These are phyloP conservation scores for Myotis pilosus DNA, from an alignment of 2,797 vertebrate genomes.

Conservation along the genomic window DNA sequence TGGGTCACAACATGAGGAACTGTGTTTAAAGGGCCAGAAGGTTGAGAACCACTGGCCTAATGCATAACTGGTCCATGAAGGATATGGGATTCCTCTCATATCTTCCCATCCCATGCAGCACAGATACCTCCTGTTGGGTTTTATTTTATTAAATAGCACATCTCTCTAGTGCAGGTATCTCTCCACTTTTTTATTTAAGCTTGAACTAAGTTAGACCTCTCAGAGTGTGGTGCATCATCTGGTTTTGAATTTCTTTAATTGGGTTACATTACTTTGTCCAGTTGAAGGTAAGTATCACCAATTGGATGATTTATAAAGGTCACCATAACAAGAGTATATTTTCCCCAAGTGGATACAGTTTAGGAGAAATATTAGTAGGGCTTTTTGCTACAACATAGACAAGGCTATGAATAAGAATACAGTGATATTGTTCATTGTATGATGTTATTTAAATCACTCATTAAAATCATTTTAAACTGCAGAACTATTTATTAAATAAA, in stretches of 20 bases:
- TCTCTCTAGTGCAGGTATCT: not conserved
- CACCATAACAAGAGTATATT: not conserved
- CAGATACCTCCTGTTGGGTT: not conserved
- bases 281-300: not conserved
- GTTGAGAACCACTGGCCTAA: too few relatives aligned
- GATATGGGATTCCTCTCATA: not conserved
- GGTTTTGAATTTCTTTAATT: slow-evolving; percentile 5
- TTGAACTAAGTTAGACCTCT: not conserved
- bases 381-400: not conserved
- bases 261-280: not conserved
- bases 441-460: slow-evolving; percentile 2
- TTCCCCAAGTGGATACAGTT: not conserved
- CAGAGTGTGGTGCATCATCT: not conserved
- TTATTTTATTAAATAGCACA: not conserved
- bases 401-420: not conserved
- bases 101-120: not conserved
- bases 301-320: not conserved
- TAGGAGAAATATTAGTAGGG: not conserved
- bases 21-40: too few relatives aligned
- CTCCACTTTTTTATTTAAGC: not conserved
- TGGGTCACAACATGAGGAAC: too few relatives aligned
- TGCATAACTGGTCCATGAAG: not conserved
- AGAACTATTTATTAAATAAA: not conserved
- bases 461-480: slow-evolving; percentile 21
- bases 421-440: not conserved